phyloP scores from a whole-genome alignment of 2,797 vertebrate species.

The Argyrosomus regius region DNA sequence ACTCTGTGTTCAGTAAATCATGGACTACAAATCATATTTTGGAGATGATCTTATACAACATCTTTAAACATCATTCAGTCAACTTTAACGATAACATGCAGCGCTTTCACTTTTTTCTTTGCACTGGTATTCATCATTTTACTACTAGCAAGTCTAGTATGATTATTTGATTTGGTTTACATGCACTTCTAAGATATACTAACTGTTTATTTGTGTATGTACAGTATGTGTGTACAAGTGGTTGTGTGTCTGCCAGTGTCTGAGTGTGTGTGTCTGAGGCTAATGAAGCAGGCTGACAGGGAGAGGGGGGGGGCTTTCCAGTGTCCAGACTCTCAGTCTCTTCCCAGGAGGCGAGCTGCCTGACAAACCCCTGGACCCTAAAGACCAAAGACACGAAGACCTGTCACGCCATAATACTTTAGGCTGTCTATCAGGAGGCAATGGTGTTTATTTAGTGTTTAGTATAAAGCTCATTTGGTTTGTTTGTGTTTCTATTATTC shows the following conservation, averaged over 20 bases:
- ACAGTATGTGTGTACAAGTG: background rate
- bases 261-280: slow-evolving; percentile 22
- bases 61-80: background rate
- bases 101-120: background rate
- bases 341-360: slow-evolving; percentile 61
- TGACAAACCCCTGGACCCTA: slow-evolving; percentile 59
- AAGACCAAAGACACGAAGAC: slow-evolving; percentile 52
- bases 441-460: slow-evolving; percentile 2
- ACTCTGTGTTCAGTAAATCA: background rate
- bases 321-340: slow-evolving; percentile 48
- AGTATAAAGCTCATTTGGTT: background rate
- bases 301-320: slow-evolving; percentile 40
- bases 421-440: slow-evolving; percentile 31
- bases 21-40: too few relatives aligned
- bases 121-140: background rate
- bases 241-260: background rate
- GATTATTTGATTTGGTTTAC: background rate
- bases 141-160: background rate
- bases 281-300: slow-evolving; percentile 70
- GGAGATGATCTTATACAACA: background rate
- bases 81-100: background rate
- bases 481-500: background rate
- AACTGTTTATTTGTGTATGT: slow-evolving; percentile 4
- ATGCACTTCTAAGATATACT: background rate
- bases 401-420: slow-evolving; percentile 46